Conservation (phyloP, 1,140 invertebrate species). For the Scaptomyza hsui region DNA sequence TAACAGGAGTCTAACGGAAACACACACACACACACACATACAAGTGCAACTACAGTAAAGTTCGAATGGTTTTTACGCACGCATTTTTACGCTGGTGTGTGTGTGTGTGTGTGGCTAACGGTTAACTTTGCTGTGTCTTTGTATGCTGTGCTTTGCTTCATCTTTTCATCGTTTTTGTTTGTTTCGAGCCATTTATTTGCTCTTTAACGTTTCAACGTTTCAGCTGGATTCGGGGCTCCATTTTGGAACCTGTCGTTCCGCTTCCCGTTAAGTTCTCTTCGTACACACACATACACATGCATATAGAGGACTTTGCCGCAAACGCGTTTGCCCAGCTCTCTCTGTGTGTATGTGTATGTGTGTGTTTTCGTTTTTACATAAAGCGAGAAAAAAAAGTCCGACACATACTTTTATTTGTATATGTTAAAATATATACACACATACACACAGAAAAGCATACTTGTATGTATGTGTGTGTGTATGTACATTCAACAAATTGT, state of each 20-base stretch:
- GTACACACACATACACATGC: conserved; percentile 28
- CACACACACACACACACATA: conserved; percentile 2
- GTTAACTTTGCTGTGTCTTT: conserved; percentile 40
- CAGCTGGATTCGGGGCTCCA: conserved; percentile 24
- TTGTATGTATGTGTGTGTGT: conserved; percentile 27
- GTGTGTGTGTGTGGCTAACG: not conserved
- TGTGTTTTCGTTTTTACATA: conserved; percentile 34
- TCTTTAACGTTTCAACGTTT: conserved; percentile 70
- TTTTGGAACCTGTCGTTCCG: conserved; percentile 61
- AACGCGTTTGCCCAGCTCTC: conserved; percentile 75
- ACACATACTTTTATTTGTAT: conserved; percentile 51
- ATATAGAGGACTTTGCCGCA: conserved; percentile 51
- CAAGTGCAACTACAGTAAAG: conserved; percentile 8
- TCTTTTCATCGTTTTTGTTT: conserved; percentile 59
- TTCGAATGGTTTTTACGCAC: conserved; percentile 23
- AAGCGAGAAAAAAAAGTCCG: conserved; percentile 34
- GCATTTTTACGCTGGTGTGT: conserved; percentile 18
- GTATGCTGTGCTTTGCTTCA: conserved; percentile 46
- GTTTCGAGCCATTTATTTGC: conserved; percentile 77
- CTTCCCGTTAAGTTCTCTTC: conserved; percentile 37
- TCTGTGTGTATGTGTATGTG: conserved; percentile 37
- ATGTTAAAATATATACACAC: conserved; percentile 43
- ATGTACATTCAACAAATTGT: conserved; percentile 80
- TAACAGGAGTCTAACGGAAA: conserved; percentile 7
- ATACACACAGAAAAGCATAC: conserved; percentile 35